These are phyloP conservation scores for Protonemura montana DNA, from an alignment of 2,888 invertebrate species.

Conservation along the genomic window DNA sequence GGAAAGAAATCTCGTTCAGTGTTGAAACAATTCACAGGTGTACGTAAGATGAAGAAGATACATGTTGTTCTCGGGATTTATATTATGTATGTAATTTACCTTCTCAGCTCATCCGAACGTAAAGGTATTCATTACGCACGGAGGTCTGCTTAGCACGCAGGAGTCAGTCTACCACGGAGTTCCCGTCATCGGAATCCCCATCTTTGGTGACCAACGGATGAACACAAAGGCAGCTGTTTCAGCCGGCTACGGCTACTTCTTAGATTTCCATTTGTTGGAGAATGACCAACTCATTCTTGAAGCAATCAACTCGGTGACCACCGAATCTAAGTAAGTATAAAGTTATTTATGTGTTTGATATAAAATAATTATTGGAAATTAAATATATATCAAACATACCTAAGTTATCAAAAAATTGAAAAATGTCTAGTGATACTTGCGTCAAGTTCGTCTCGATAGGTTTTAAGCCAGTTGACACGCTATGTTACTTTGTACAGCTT, in stretches of 20 bases:
- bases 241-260: slow-evolving; percentile 57
- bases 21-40: too few relatives aligned
- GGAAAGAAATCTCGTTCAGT: slow-evolving; percentile 43
- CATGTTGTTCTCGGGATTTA: too few relatives aligned
- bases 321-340: slow-evolving; percentile 61
- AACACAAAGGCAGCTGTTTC: slow-evolving; percentile 57
- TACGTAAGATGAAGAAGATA: too few relatives aligned
- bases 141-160: slow-evolving; percentile 64
- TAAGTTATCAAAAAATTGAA: too few relatives aligned
- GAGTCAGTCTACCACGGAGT: slow-evolving; percentile 52
- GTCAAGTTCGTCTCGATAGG: too few relatives aligned
- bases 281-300: slow-evolving; percentile 57
- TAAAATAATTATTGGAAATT: too few relatives aligned
- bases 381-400: too few relatives aligned
- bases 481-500: too few relatives aligned
- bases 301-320: slow-evolving; percentile 59
- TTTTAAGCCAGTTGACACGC: too few relatives aligned
- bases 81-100: too few relatives aligned
- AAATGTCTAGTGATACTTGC: too few relatives aligned
- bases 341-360: too few relatives aligned
- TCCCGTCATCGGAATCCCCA: slow-evolving; percentile 51
- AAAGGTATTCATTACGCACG: slow-evolving; percentile 67
- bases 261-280: slow-evolving; percentile 57
- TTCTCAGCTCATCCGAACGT: slow-evolving; percentile 62
- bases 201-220: slow-evolving; percentile 54